Conservation (phyloP, 1,140 invertebrate genomes). For the Bombus pascuorum region DNA sequence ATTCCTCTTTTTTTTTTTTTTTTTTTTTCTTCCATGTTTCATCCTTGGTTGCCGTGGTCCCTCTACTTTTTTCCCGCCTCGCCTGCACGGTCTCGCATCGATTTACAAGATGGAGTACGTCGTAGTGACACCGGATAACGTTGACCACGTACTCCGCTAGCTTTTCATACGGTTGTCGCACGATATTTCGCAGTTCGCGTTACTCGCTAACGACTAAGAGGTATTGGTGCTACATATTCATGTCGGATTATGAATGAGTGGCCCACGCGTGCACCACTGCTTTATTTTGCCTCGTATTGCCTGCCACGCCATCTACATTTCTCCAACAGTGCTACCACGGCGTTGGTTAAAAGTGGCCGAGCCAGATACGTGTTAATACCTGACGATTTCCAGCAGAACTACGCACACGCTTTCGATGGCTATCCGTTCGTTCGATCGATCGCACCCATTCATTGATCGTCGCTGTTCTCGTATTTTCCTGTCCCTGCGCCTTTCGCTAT, state of each 20-base stretch:
- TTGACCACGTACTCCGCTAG: background rate
- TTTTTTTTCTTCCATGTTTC: background rate
- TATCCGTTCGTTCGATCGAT: no score
- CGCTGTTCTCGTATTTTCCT: no score
- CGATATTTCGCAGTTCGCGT: slow-evolving; percentile 25
- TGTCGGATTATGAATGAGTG: slow-evolving; percentile 48
- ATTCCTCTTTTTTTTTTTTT: background rate
- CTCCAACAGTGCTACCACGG: background rate
- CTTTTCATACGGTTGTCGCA: background rate
- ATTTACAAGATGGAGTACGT: slow-evolving; percentile 42
- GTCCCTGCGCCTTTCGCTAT: no score
- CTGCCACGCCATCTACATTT: background rate
- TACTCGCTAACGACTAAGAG: slow-evolving; percentile 27
- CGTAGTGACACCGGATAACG: slow-evolving; percentile 34
- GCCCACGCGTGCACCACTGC: slow-evolving; percentile 5
- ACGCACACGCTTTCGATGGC: no score
- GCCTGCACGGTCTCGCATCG: slow-evolving; percentile 16
- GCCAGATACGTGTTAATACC: slow-evolving; percentile 1
- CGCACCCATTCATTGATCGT: no score
- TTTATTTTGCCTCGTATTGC: background rate
- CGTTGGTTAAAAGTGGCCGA: slow-evolving; percentile 11
- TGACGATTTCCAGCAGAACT: background rate
- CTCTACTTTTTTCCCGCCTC: slow-evolving; percentile 1
- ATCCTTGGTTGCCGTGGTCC: background rate
- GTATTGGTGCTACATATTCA: slow-evolving; percentile 41